phyloP scores from a whole-genome alignment of 2,888 invertebrate species.

The Hirtodrosophila histrioides region DNA sequence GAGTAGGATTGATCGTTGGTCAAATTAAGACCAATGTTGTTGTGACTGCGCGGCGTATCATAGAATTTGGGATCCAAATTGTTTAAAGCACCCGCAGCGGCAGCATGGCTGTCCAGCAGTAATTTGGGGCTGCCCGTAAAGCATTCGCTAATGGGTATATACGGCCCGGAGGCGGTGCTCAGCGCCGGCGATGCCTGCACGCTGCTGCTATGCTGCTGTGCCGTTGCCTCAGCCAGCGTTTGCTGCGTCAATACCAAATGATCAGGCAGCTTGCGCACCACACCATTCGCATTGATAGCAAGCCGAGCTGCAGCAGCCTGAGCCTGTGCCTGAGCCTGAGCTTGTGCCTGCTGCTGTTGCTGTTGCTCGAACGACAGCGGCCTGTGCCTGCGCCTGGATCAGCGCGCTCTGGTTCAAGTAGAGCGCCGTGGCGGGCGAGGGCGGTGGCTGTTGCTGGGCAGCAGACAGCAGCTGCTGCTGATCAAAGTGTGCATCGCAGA shows the following conservation, averaged over 20 bases:
- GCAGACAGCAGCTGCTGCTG: conserved; percentile 71
- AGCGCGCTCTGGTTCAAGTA: conserved; percentile 74
- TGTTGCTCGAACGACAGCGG: conserved; percentile 43
- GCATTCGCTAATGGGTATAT: conserved; percentile 96
- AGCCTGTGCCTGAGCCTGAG: conserved; percentile 29
- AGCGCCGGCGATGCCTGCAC: conserved; percentile 87
- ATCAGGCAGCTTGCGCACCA: conserved; percentile 84
- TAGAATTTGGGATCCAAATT: conserved; percentile 86
- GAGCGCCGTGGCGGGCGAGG: conserved; percentile 73
- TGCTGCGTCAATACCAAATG: conserved; percentile 83
- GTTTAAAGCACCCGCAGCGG: conserved; percentile 78
- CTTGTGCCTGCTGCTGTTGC: conserved; percentile 49
- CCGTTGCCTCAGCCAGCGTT: conserved; percentile 72
- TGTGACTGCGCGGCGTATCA: conserved; percentile 84
- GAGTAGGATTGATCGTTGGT: conserved; percentile 85
- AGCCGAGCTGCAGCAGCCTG: conserved; percentile 60
- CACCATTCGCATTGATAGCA: conserved; percentile 76
- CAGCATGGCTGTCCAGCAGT: conserved; percentile 43
- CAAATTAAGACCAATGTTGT: conserved; percentile 84
- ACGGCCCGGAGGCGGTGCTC: conserved; percentile 90
- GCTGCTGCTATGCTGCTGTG: conserved; percentile 70
- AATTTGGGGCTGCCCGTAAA: conserved; percentile 90
- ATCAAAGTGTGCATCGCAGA: conserved; percentile 80
- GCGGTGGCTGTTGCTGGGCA: conserved; percentile 69
- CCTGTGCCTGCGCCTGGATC: conserved; percentile 64